A percentile compares a stretch with the other conserved stretches of the same genome.
These are phyloP conservation scores for Dendrolimus kikuchii DNA, from an alignment of 1,140 invertebrate genomes.

Conservation along the genomic window DNA sequence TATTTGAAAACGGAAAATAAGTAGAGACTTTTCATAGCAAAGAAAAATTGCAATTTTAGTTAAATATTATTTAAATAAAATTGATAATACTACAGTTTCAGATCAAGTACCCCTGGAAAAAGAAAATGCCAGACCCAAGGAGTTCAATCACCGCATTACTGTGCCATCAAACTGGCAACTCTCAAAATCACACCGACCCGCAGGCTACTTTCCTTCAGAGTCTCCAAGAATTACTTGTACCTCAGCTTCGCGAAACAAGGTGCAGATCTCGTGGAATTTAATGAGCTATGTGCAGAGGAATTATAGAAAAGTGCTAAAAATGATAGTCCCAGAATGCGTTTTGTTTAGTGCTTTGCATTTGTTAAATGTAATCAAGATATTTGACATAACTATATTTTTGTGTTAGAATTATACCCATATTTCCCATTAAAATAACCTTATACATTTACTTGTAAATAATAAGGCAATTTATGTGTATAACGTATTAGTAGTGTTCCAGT, in stretches of 20 bases:
- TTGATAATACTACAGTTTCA: conserved; percentile 15
- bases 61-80: background rate
- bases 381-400: no score
- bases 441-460: no score
- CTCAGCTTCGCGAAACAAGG: conserved; percentile 38
- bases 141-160: conserved; percentile 2
- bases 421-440: no score
- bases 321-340: no score
- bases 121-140: conserved; percentile 13
- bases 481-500: no score
- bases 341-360: no score
- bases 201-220: conserved; percentile 38
- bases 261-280: conserved; percentile 39
- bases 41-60: background rate
- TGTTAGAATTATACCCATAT: no score
- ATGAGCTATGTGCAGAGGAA: conserved; percentile 19
- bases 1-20: background rate
- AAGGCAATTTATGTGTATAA: no score
- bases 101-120: conserved; percentile 12
- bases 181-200: conserved; percentile 28
- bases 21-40: background rate
- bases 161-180: conserved; percentile 33
- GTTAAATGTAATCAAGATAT: no score
- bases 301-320: no score
- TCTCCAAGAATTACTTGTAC: conserved; percentile 43